Conservation (phyloP, 2,113 vertebrate species). For the Paramormyrops kingsleyae region DNA sequence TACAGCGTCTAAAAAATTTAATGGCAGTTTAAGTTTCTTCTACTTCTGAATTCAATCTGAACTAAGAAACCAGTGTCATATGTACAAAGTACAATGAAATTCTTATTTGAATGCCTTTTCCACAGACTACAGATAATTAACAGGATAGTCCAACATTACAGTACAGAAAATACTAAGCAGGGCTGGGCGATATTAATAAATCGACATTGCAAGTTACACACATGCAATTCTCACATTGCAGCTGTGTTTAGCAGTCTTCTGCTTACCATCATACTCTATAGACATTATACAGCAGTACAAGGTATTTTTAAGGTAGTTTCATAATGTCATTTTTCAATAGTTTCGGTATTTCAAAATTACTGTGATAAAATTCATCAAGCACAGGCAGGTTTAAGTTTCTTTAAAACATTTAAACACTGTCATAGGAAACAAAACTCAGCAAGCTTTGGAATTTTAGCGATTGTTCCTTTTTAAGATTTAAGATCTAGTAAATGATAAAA, state of each 20-base stretch:
- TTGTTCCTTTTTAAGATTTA: too few relatives aligned
- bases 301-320: too few relatives aligned
- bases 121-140: not conserved
- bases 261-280: too few relatives aligned
- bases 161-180: not conserved
- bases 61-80: not conserved
- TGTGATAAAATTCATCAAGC: too few relatives aligned
- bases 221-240: not conserved
- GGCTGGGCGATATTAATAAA: not conserved
- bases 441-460: not conserved
- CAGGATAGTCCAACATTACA: not conserved
- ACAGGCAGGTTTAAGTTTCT: not conserved
- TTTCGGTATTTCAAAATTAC: too few relatives aligned
- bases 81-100: not conserved
- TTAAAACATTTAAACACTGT: not conserved
- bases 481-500: too few relatives aligned
- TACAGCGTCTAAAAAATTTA: not conserved
- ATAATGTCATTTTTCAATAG: too few relatives aligned
- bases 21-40: not conserved
- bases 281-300: too few relatives aligned
- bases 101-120: not conserved
- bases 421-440: not conserved
- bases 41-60: not conserved
- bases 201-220: not conserved
- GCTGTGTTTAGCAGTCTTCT: too few relatives aligned